Base-by-base conservation (phyloP, 2,888 invertebrate species). In the Diabrotica balteata region DNA sequence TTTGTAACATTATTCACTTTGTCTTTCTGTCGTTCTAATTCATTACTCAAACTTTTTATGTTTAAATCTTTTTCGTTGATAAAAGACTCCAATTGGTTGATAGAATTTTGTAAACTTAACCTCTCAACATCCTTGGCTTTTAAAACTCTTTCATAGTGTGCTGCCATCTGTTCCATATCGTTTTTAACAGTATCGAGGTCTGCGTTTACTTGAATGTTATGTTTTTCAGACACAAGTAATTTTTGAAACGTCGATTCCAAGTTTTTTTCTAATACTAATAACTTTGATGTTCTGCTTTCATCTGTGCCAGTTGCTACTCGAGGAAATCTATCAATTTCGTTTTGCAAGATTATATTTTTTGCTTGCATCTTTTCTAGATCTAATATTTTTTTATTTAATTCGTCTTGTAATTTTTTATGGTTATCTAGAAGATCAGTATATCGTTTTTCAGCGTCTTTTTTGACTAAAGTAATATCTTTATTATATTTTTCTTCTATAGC, bases 91-190 rank as follows among this genome's bases (percentile, higher is more conserved):
- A 87, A 73, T 62, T 83, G 80, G 50, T 73, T 78, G 53, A 86
- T 81, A 77, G 84, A 83, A 22, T 78, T 78, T 73, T 86, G 83
- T 8, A 86, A 75, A 2, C 80, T 78, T 43, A 83, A 80, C 73
- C 87, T 89, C 76, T 91, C 90, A 80, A 87, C 86, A 73, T 90
- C 88, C 47, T 88, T 81, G 8, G 86, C 84, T 73, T 88, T 87
- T 3, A 85, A 84, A 68, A 90, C 90, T 62, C 87, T 84, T 54
- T 88, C 84, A 71, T 88, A 87, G 11, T 84, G 82, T 46, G 85
- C 84, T 59, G 88, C 87, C 73, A 89, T 82, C 62, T 88, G 85
- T 53, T 89, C 87, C 59, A 90, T 82, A 74, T 90, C 89, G 67
- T 86, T 83, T 42, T 86, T 86, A 2, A 90, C 78, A 64, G 85